phyloP scores from a whole-genome alignment of 2,797 vertebrate genomes.

The Acanthis flammea region DNA sequence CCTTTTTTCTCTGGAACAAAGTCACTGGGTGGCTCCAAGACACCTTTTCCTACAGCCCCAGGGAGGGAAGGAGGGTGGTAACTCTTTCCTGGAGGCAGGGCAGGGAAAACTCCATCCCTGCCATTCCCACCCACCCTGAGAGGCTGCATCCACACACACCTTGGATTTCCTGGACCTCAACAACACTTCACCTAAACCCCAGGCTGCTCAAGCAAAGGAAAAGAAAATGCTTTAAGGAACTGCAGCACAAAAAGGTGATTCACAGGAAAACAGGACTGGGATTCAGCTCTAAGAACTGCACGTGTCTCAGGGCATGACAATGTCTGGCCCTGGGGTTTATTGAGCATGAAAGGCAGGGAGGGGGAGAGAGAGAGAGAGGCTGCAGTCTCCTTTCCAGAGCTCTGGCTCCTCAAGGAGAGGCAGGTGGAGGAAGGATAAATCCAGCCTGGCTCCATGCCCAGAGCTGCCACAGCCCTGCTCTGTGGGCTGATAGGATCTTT shows the following conservation, averaged over 20 bases:
- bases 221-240: background rate
- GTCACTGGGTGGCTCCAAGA: background rate
- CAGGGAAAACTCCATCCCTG: background rate
- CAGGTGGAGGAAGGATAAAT: slow-evolving; percentile 2
- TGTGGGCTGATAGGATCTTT: accelerated
- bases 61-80: background rate
- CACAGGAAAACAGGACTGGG: background rate
- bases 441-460: background rate
- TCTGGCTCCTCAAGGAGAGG: background rate
- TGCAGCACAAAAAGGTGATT: background rate
- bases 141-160: background rate
- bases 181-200: accelerated
- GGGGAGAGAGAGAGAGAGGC: background rate
- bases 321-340: background rate
- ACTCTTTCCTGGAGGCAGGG: background rate
- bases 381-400: background rate
- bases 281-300: background rate
- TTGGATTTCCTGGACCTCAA: background rate
- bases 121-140: background rate
- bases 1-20: background rate
- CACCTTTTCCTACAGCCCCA: background rate
- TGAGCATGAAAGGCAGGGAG: background rate
- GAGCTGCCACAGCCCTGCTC: background rate
- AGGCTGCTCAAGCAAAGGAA: background rate
- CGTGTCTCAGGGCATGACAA: background rate